These are phyloP conservation scores for Idaea straminata DNA, from an alignment of 2,888 invertebrate species.

Conservation along the genomic window DNA sequence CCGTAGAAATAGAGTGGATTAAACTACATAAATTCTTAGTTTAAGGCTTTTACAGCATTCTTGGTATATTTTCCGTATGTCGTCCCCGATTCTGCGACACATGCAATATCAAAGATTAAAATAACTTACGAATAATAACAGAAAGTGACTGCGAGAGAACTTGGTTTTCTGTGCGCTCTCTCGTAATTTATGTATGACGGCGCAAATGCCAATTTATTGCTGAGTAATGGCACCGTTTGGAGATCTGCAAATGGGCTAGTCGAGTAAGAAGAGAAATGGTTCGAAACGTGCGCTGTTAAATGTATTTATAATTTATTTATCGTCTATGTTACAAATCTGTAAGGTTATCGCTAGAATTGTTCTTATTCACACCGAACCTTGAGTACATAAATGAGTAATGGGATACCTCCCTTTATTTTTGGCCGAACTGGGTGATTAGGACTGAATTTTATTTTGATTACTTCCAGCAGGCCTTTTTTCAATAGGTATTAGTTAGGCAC, in stretches of 20 bases:
- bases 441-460: too few relatives aligned
- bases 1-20: conserved; percentile 42
- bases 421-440: too few relatives aligned
- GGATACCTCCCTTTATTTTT: conserved; percentile 5
- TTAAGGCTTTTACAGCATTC: conserved; percentile 18
- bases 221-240: conserved; percentile 78
- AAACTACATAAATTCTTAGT: conserved; percentile 42
- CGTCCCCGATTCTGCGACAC: conserved; percentile 9
- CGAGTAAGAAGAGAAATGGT: conserved; percentile 77
- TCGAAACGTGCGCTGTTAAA: conserved; percentile 70
- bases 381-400: conserved; percentile 42
- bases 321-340: conserved; percentile 67
- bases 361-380: conserved; percentile 37
- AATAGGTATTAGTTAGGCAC: too few relatives aligned
- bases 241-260: conserved; percentile 78
- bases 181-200: conserved; percentile 79
- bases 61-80: conserved; percentile 14
- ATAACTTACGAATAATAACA: conserved; percentile 42
- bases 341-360: conserved; percentile 63
- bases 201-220: conserved; percentile 80
- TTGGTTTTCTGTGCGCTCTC: conserved; percentile 68
- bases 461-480: too few relatives aligned
- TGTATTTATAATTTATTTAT: conserved; percentile 79
- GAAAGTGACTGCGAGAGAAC: conserved; percentile 68
- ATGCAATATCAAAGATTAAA: conserved; percentile 37